phyloP scores from a whole-genome alignment of 2,113 vertebrate genomes.

The Tragelaphus strepsiceros region DNA sequence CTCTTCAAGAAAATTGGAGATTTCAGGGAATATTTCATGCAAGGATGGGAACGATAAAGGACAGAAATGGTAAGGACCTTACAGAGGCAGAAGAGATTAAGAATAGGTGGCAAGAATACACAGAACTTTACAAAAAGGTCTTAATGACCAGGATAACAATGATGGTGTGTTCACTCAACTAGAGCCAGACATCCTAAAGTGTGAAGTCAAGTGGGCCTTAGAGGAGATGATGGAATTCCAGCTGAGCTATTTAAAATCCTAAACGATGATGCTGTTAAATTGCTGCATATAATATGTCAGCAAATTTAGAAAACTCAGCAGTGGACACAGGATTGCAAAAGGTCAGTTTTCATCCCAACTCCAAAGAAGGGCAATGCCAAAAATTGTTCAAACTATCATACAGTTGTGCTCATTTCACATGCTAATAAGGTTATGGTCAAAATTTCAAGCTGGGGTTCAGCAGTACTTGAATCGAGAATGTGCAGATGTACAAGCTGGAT shows the following conservation, averaged over 20 bases:
- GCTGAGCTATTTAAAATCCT: neutral
- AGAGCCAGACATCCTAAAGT: neutral
- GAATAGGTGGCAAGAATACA: neutral
- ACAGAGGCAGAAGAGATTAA: neutral
- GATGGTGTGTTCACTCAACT: neutral
- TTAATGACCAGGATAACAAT: neutral
- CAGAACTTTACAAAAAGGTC: neutral
- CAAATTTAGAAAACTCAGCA: neutral
- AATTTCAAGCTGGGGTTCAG: neutral
- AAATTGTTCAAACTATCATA: neutral
- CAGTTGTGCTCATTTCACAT: neutral
- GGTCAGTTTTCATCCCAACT: neutral
- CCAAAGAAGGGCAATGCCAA: neutral
- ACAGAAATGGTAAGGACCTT: neutral
- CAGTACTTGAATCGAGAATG: neutral
- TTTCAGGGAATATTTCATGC: neutral
- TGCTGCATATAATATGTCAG: neutral
- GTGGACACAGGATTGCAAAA: neutral
- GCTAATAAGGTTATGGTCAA: neutral
- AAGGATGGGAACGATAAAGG: neutral
- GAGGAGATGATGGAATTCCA: neutral
- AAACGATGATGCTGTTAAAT: neutral
- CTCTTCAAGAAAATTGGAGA: neutral
- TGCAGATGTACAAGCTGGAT: neutral
- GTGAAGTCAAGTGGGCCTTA: neutral